Percentiles rank a stretch among this genome's conserved stretches.
Conservation (phyloP, 2,888 invertebrate genomes). For the Asteroscopus sphinx region DNA sequence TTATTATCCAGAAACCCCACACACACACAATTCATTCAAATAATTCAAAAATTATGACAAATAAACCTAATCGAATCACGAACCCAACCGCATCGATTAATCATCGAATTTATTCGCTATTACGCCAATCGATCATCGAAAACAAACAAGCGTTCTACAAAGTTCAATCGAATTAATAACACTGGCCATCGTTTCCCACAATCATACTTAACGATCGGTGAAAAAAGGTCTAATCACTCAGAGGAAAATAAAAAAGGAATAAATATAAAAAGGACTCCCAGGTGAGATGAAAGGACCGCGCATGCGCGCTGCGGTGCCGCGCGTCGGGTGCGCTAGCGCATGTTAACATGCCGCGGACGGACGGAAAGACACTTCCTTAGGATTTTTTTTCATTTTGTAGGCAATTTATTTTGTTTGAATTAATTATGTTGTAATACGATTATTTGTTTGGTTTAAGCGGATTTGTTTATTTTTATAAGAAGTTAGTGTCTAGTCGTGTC, state of each 20-base stretch:
- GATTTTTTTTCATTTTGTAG: conserved; percentile 45
- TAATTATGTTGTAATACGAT: conserved; percentile 49
- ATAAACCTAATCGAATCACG: conserved; percentile 38
- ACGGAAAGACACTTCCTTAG: conserved; percentile 80
- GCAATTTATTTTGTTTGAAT: conserved; percentile 47
- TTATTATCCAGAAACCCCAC: not conserved
- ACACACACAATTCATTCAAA: conserved; percentile 8
- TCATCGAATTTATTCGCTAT: conserved; percentile 54
- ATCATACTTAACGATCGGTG: conserved; percentile 76
- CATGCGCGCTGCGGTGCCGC: conserved; percentile 58
- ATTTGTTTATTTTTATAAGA: conserved; percentile 1
- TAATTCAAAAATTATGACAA: conserved; percentile 36
- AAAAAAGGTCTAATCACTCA: conserved; percentile 73
- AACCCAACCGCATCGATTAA: conserved; percentile 51
- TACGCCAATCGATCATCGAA: conserved; percentile 62
- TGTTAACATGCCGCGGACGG: conserved; percentile 74
- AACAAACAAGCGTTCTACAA: conserved; percentile 73
- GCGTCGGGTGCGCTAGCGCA: conserved; percentile 70
- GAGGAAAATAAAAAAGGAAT: conserved; percentile 72
- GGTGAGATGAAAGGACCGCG: conserved; percentile 83
- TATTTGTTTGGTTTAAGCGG: conserved; percentile 21
- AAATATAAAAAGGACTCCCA: conserved; percentile 78
- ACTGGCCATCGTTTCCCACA: conserved; percentile 83
- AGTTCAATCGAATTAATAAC: conserved; percentile 82
- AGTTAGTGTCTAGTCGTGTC: no score